Conservation (phyloP, 1,140 invertebrate genomes). For the Phenacoccus solenopsis region DNA sequence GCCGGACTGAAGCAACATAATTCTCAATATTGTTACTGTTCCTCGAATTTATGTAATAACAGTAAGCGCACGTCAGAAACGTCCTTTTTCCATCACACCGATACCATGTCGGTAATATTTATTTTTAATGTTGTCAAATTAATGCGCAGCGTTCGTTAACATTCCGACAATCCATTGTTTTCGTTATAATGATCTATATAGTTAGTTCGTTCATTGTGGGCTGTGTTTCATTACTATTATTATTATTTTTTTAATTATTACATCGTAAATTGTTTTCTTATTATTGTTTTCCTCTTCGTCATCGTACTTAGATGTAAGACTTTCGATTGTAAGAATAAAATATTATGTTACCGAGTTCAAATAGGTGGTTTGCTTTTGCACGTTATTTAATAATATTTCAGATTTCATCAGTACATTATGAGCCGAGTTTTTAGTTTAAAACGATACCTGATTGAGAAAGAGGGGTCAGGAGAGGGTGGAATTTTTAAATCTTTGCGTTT, state of each 20-base stretch:
- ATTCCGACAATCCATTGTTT: neutral
- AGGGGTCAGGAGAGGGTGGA: too few relatives aligned
- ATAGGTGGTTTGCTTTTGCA: too few relatives aligned
- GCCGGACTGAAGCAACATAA: constrained; percentile 38
- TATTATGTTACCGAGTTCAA: neutral
- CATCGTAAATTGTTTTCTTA: neutral
- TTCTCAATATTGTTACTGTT: constrained; percentile 51
- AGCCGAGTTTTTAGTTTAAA: too few relatives aligned
- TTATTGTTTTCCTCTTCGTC: neutral
- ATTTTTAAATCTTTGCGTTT: too few relatives aligned
- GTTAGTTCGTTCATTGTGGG: neutral
- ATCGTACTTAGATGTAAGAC: neutral
- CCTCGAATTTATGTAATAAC: constrained; percentile 48
- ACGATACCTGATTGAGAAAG: too few relatives aligned
- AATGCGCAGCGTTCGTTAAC: constrained; percentile 13
- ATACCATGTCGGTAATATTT: constrained; percentile 41
- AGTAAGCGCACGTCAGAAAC: constrained; percentile 34
- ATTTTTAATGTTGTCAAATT: constrained; percentile 40
- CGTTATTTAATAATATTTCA: too few relatives aligned
- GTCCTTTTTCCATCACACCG: constrained; percentile 34
- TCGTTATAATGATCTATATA: neutral
- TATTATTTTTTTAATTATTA: neutral
- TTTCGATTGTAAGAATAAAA: neutral
- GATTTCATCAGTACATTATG: too few relatives aligned
- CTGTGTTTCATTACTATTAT: constrained; percentile 8